These are phyloP conservation scores for Catocala nupta DNA, from an alignment of 2,888 invertebrate species.

Conservation along the genomic window DNA sequence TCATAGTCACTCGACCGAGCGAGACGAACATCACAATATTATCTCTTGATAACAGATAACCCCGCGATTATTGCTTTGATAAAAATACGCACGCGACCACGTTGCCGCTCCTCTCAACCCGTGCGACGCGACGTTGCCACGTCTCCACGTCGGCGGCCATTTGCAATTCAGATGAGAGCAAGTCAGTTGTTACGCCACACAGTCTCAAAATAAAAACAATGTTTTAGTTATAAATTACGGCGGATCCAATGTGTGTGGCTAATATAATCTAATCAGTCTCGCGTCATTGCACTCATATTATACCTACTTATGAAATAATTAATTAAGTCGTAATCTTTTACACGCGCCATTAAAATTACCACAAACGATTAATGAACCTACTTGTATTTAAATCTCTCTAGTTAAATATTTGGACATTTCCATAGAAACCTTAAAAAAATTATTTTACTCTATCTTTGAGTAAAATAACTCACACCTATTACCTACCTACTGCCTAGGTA, in stretches of 20 bases:
- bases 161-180: conserved; percentile 78
- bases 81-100: conserved; percentile 77
- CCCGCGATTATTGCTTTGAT: conserved; percentile 66
- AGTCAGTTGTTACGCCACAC: conserved; percentile 73
- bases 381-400: neutral
- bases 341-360: conserved; percentile 4
- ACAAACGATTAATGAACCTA: neutral
- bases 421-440: too few relatives aligned
- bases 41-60: conserved; percentile 71
- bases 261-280: conserved; percentile 56
- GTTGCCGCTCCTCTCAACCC: conserved; percentile 60
- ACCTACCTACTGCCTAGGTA: conserved; percentile 1
- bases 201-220: conserved; percentile 82
- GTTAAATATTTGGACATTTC: too few relatives aligned
- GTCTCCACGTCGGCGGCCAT: conserved; percentile 67
- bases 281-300: conserved; percentile 56
- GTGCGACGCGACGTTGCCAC: conserved; percentile 76
- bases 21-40: conserved; percentile 49
- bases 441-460: too few relatives aligned
- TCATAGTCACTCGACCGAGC: conserved; percentile 30
- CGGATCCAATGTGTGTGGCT: conserved; percentile 56
- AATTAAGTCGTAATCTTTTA: conserved; percentile 27
- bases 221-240: conserved; percentile 66
- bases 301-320: conserved; percentile 38
- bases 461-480: neutral